Evolutionary conservation across 1,140 invertebrate genomes (phyloP), one percentile per base, ranked within the genome.

Genomic region (Dysdera silvatica): DNA sequence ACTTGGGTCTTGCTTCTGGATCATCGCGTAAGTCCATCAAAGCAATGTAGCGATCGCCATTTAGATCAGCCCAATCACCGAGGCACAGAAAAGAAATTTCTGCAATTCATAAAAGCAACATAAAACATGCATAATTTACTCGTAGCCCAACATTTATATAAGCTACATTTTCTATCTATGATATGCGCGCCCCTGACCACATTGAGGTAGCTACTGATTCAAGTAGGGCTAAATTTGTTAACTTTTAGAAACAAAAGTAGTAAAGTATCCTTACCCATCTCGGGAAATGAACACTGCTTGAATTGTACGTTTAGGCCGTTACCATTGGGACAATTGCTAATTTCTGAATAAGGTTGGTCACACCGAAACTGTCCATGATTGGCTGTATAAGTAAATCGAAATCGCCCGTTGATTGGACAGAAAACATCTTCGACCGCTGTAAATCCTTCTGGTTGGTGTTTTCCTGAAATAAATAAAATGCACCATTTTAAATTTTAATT

Each of bases 391-490:
- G 78, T 81, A 63, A 85, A 82, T 49, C 79, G 78, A 73, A 81
- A 87, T 55, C 80, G 80, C 16, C 84, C 84, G 40, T 81, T 80
- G 54, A 86, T 79, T 5, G 85, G 84, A 54, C 85, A 87, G 69
- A 83, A 86, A 60, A 83, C 81, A 52, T 82, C 81, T 54, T 75
- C 75, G 14, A 69, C 55, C 8, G 62, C 61, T 49, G 67, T 54
- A 33, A 69, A 40, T 23, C 59, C 48, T n/a, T 57, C 67, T 5
- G 59, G 63, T 31, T 69, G 52, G 37, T 70, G 67, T 62, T 70
- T 70, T 24, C 69, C 69, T 70, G 51, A 4, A 60, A 52, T 16
- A 10, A 37, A n/a, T n/a, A 35, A 54, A 35, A n/a, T 20, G 41
- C 8, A 45, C 24, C 24, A 8, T 8, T 45, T 45, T 23, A 14